These are phyloP conservation scores for Athene cunicularia DNA, from an alignment of 2,113 vertebrate species.

Conservation along the genomic window DNA sequence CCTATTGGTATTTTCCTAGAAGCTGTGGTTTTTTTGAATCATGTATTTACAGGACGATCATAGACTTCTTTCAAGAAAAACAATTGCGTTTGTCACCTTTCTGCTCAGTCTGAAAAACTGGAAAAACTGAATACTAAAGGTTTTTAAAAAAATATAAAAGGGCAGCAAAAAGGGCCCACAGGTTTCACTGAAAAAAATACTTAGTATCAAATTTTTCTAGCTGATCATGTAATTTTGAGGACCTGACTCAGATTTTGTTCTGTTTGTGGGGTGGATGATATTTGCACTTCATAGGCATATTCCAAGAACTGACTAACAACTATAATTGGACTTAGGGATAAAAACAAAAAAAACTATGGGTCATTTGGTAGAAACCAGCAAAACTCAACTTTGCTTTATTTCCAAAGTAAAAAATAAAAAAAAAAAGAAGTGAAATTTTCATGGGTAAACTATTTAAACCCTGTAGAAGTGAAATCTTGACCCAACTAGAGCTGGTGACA, in stretches of 20 bases:
- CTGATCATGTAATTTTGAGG: conserved; percentile 31
- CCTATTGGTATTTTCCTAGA: not conserved
- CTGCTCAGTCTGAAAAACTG: not conserved
- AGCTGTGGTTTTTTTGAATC: not conserved
- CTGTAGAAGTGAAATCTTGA: not conserved
- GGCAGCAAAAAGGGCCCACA: not conserved
- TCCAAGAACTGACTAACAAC: conserved; percentile 37
- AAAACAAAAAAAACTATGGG: not conserved
- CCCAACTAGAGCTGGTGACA: not conserved
- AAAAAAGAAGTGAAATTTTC: not conserved
- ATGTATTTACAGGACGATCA: not conserved
- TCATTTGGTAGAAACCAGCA: not conserved
- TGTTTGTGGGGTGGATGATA: not conserved
- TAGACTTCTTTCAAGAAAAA: not conserved
- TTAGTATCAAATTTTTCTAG: conserved; percentile 27
- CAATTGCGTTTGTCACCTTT: not conserved
- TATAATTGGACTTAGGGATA: not conserved
- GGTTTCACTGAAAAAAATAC: not conserved
- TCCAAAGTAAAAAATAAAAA: not conserved
- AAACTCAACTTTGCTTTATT: not conserved
- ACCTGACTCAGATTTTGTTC: conserved; percentile 49
- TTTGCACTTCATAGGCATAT: not conserved
- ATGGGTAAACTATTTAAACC: not conserved
- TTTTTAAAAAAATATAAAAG: not conserved
- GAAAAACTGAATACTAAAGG: not conserved